Evolutionary conservation across 2,888 invertebrate species (phyloP).

Genomic region (Folsomia manolachei): DNA sequence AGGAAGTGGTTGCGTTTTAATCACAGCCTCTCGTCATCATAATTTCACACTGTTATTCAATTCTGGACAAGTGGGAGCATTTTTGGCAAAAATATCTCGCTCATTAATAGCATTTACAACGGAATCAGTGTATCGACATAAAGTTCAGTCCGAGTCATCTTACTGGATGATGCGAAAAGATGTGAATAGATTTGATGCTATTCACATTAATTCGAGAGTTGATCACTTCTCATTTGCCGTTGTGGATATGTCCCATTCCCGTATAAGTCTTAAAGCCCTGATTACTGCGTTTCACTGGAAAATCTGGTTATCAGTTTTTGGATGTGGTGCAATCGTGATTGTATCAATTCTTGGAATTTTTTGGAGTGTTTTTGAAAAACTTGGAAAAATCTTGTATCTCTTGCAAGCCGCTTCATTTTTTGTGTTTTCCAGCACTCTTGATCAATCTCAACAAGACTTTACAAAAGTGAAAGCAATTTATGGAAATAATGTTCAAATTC

Average conservation of each 20-base stretch:
- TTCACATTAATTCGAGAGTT: background rate
- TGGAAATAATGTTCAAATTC: background rate
- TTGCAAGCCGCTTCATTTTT: background rate
- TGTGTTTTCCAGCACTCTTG: background rate
- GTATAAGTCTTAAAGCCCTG: background rate
- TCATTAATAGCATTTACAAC: background rate
- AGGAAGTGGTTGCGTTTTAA: background rate
- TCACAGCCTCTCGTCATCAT: background rate
- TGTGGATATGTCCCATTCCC: background rate
- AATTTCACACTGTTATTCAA: background rate
- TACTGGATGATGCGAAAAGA: background rate
- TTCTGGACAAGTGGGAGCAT: background rate
- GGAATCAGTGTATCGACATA: background rate
- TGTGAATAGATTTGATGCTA: background rate
- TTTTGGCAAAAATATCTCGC: background rate
- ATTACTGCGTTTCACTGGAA: background rate
- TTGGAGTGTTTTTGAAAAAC: background rate
- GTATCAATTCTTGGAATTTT: background rate
- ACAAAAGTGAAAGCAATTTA: background rate
- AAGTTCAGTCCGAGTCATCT: background rate
- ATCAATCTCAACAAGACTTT: background rate
- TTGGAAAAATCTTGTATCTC: background rate
- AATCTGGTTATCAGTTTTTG: background rate
- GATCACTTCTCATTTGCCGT: background rate
- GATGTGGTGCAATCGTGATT: background rate